These are phyloP conservation scores for Beris morrisii DNA, from an alignment of 2,888 invertebrate species.

Conservation along the genomic window DNA sequence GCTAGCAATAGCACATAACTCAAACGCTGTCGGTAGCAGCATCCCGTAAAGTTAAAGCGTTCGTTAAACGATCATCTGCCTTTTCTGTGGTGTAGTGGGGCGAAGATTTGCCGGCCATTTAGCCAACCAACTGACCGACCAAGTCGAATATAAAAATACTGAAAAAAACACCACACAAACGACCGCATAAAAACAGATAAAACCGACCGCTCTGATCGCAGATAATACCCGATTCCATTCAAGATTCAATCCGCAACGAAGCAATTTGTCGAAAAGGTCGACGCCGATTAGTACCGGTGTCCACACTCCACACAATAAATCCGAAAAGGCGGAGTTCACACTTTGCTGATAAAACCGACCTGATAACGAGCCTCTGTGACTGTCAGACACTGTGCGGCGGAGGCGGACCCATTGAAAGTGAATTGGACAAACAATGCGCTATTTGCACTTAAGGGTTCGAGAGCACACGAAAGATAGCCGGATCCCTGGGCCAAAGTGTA, in stretches of 20 bases:
- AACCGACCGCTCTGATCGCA: not conserved
- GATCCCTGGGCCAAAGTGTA: not conserved
- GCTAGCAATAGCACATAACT: too few species aligned
- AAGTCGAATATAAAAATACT: too few species aligned
- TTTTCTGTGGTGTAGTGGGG: slow-evolving; percentile 15
- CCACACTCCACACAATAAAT: slow-evolving; percentile 1
- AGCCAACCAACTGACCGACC: slow-evolving; percentile 9
- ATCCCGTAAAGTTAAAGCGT: too few species aligned
- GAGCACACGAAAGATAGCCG: slow-evolving; percentile 6
- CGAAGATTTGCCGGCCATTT: not conserved
- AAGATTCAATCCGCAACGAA: not conserved
- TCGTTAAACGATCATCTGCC: too few species aligned
- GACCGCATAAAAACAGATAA: not conserved
- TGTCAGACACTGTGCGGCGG: not conserved
- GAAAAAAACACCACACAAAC: too few species aligned
- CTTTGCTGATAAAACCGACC: slow-evolving; percentile 18
- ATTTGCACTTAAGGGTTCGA: slow-evolving; percentile 13
- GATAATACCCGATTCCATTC: not conserved
- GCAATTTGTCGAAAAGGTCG: not conserved
- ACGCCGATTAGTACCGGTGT: too few species aligned
- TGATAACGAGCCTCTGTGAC: slow-evolving; percentile 13
- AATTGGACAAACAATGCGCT: slow-evolving; percentile 28
- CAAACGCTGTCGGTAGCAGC: too few species aligned
- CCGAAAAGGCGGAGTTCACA: slow-evolving; percentile 22
- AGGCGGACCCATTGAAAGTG: slow-evolving; percentile 31